Conservation (phyloP, 2,113 vertebrate species). For the Brienomyrus brachyistius region DNA sequence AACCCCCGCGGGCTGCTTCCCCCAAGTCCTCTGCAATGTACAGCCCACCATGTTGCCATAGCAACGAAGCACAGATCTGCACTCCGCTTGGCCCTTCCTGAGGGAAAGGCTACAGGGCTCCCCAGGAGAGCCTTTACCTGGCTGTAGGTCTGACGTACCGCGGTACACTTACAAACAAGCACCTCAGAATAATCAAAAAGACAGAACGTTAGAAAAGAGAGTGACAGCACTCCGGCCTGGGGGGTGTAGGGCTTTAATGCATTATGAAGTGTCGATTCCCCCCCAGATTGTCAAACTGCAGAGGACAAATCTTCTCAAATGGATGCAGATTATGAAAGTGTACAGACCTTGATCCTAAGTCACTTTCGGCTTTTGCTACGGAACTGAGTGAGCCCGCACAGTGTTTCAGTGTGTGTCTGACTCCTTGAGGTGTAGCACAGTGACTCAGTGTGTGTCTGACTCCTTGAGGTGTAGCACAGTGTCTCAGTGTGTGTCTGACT, state of each 20-base stretch:
- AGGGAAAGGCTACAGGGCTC: neutral
- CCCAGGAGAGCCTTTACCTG: neutral
- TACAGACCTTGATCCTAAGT: neutral
- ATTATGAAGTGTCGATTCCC: neutral
- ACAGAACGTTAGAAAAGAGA: neutral
- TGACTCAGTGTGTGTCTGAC: neutral
- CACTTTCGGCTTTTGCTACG: neutral
- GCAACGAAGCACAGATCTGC: neutral
- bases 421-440: neutral
- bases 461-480: neutral
- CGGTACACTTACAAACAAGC: neutral
- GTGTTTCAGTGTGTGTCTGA: neutral
- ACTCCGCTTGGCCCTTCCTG: neutral
- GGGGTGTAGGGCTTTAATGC: neutral
- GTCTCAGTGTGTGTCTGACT: neutral
- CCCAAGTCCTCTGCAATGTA: neutral
- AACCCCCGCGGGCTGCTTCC: neutral
- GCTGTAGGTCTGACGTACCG: neutral
- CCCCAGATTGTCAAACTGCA: neutral
- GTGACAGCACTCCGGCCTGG: no score
- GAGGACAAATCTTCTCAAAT: neutral
- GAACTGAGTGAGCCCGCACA: neutral
- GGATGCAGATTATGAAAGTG: neutral
- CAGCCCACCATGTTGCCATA: conserved; percentile 7
- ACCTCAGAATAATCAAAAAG: neutral